Percentiles rank a stretch among this genome's conserved stretches.
Evolutionary conservation across 2,113 vertebrate genomes (phyloP).

Genomic region (Strigops habroptila): DNA sequence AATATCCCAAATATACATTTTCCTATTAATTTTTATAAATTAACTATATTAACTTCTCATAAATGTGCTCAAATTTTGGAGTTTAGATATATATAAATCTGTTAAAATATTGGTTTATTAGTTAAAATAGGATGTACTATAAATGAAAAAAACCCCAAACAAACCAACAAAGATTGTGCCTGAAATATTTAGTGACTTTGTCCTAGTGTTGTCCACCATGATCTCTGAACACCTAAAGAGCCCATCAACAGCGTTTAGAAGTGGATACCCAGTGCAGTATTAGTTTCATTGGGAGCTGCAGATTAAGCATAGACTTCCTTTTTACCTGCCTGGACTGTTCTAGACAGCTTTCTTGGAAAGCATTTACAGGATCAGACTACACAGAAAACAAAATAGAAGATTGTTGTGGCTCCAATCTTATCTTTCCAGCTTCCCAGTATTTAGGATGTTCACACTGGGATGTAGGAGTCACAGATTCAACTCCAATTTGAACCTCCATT

Average conservation of each 20-base stretch:
- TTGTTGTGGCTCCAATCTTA: background rate
- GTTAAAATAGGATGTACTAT: background rate
- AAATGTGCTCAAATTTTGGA: background rate
- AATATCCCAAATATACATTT: background rate
- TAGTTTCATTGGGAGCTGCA: background rate
- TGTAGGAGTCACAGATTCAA: background rate
- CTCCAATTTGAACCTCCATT: background rate
- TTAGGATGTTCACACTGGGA: background rate
- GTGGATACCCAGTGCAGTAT: no score
- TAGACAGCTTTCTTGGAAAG: background rate
- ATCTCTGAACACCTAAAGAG: background rate
- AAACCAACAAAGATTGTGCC: background rate
- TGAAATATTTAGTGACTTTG: background rate
- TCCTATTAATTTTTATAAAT: background rate
- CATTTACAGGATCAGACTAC: background rate
- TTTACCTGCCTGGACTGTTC: background rate
- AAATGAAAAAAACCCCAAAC: background rate
- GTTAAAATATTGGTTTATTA: background rate
- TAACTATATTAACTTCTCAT: background rate
- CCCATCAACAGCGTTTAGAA: background rate
- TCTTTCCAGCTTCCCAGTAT: background rate
- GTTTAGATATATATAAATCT: background rate
- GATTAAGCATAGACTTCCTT: background rate
- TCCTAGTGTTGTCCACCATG: background rate
- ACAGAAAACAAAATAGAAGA: background rate